Evolutionary conservation across 2,113 vertebrate genomes (phyloP), one percentile per base, ranked within the genome.

Genomic region (Equus przewalskii): DNA sequence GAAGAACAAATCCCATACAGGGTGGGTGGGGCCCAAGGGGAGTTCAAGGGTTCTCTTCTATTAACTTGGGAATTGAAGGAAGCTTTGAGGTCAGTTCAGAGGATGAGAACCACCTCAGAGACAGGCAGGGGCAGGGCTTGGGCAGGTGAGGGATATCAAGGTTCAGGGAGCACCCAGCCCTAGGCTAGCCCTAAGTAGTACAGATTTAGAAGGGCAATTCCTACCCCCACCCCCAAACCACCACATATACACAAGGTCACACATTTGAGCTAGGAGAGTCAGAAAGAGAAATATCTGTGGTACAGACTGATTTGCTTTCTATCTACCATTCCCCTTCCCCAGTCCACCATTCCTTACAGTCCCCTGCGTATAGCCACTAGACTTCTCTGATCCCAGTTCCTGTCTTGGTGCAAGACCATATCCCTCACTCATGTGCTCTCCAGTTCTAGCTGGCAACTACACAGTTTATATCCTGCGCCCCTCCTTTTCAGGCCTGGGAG

Each of bases 21-120:
- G 44, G 69, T 10, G 5, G 24, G 7, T 41, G 81, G 88, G 67
- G 56, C 73, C 62, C 65, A 69, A 46, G 46, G 60, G n/a, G 70
- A 85, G n/a, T 41, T 75, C 13, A 81, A 64, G 73, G 3, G 7
- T 72, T 86, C 70, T 92, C 58, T 3, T 81, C 91, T 70, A n/a
- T 88, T 60, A 56, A 86, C 33, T 84, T 83, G 89, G 64, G 58
- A 89, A 41, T 2, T n/a, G 60, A 49, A n/a, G 51, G 33, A 83
- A 44, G 7, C 82, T 93, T 64, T n/a, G 73, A 70, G 46, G 60
- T 95, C 79, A 69, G 26, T 72, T 93, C 82, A 83, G 75, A 94
- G 72, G 69, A 69, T 49, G n/a, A 94, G 51, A 62, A 44, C 46
- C 75, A 49, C 24, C 33, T 69, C 13, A 33, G 67, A 79, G 26